phyloP scores from a whole-genome alignment of 23 tunicate genomes.

The Halocynthia aurantium region DNA sequence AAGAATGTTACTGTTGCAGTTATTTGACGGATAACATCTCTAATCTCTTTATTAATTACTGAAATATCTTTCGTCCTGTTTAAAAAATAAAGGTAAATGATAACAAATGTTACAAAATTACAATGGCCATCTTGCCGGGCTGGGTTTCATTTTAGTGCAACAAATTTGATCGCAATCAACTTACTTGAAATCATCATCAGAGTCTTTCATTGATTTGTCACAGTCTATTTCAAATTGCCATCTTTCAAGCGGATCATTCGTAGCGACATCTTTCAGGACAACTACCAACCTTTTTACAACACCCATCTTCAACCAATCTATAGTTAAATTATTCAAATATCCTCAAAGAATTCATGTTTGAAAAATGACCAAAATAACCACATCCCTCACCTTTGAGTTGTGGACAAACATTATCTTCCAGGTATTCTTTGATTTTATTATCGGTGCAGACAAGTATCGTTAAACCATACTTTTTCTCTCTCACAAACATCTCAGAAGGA shows the following conservation, averaged over 20 bases:
- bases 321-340: background rate
- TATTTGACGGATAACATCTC: slow-evolving; percentile 81
- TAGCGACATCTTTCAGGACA: slow-evolving; percentile 63
- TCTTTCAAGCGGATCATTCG: slow-evolving; percentile 80
- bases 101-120: background rate
- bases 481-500: slow-evolving; percentile 87
- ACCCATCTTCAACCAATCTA: slow-evolving; percentile 78
- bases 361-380: background rate
- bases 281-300: slow-evolving; percentile 72
- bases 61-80: slow-evolving; percentile 46
- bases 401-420: slow-evolving; percentile 65
- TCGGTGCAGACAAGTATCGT: slow-evolving; percentile 76
- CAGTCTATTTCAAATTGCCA: slow-evolving; percentile 91
- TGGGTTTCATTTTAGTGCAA: too few species aligned
- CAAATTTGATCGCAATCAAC: background rate
- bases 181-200: slow-evolving; percentile 2
- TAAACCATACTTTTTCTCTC: slow-evolving; percentile 87
- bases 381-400: slow-evolving; percentile 61
- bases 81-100: background rate
- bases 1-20: slow-evolving; percentile 94
- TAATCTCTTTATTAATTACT: slow-evolving; percentile 66
- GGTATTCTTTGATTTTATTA: slow-evolving; percentile 45
- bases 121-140: too few species aligned
- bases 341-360: background rate
- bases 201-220: slow-evolving; percentile 7